Evolutionary conservation across 2,797 vertebrate species (phyloP).

Genomic region (Gadopsis marmoratus): DNA sequence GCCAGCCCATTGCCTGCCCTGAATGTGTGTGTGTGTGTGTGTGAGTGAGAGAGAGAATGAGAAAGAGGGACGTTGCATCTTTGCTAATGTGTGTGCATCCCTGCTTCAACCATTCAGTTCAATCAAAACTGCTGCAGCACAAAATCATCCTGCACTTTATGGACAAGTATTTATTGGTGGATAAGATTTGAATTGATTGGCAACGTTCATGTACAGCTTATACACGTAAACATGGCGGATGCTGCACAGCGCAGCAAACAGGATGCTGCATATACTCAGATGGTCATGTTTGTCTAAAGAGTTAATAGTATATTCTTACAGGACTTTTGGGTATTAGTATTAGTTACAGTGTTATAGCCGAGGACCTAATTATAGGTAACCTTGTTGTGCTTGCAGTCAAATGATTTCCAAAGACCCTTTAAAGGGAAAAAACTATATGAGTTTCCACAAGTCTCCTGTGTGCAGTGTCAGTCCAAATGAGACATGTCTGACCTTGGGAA

Average conservation of each 20-base stretch:
- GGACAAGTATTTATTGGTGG: not conserved
- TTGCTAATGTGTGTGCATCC: not conserved
- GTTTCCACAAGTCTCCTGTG: slow-evolving; percentile 53
- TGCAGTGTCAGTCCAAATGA: slow-evolving; percentile 45
- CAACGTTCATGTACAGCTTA: not conserved
- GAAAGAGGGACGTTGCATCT: not conserved
- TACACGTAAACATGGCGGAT: not conserved
- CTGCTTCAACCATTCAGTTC: not conserved
- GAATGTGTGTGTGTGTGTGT: slow-evolving; percentile 31
- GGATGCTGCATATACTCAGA: not conserved
- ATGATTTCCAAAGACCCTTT: slow-evolving; percentile 38
- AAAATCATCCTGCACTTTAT: slow-evolving; percentile 8
- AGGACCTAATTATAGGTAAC: not conserved
- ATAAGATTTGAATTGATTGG: not conserved
- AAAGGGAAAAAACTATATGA: slow-evolving; percentile 24
- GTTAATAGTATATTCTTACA: not conserved
- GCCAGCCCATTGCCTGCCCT: slow-evolving; percentile 58
- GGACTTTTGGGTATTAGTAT: not conserved
- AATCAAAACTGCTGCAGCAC: slow-evolving; percentile 5
- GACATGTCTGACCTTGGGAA: slow-evolving; percentile 60
- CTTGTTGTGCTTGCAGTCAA: slow-evolving; percentile 17
- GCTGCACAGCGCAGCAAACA: not conserved
- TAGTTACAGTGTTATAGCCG: not conserved
- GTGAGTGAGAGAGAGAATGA: not conserved
- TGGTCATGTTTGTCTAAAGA: not conserved